phyloP scores from a whole-genome alignment of 2,888 invertebrate species.

The Mechanitis messenoides region DNA sequence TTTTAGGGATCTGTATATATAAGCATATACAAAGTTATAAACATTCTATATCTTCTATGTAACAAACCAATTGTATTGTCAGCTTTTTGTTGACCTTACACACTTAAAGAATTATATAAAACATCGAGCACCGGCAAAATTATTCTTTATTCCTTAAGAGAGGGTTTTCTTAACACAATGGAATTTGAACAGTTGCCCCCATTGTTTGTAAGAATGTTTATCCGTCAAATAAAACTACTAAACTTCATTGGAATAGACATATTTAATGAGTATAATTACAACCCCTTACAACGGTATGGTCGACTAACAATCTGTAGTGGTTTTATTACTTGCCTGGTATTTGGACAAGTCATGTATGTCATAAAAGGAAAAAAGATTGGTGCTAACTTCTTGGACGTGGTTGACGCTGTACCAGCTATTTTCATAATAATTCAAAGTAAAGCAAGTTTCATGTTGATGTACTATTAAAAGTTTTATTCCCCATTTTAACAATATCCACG shows the following conservation, averaged over 20 bases:
- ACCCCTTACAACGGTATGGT: slow-evolving; percentile 15
- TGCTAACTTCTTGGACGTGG: slow-evolving; percentile 30
- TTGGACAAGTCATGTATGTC: slow-evolving; percentile 27
- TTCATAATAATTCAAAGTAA: slow-evolving; percentile 31
- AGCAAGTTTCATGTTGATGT: too few species aligned
- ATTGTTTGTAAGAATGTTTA: slow-evolving; percentile 28
- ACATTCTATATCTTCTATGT: neutral
- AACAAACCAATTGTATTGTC: neutral
- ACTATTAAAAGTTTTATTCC: too few species aligned
- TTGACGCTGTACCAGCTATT: slow-evolving; percentile 28
- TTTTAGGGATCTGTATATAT: neutral
- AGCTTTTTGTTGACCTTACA: slow-evolving; percentile 11
- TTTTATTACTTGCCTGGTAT: slow-evolving; percentile 20
- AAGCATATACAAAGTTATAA: neutral
- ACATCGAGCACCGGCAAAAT: neutral
- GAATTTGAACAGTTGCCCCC: slow-evolving; percentile 20
- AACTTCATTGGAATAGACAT: slow-evolving; percentile 31
- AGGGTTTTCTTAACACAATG: slow-evolving; percentile 16
- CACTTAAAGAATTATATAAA: slow-evolving; percentile 7
- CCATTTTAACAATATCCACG: too few species aligned
- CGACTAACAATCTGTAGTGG: slow-evolving; percentile 18
- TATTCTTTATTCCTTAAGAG: neutral
- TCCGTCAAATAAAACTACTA: slow-evolving; percentile 26
- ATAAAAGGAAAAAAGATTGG: slow-evolving; percentile 25
- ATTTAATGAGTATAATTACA: slow-evolving; percentile 23